Evolutionary conservation across 2,113 vertebrate genomes (phyloP), one percentile per base, ranked within the genome.

Genomic region (Nibea coibor): DNA sequence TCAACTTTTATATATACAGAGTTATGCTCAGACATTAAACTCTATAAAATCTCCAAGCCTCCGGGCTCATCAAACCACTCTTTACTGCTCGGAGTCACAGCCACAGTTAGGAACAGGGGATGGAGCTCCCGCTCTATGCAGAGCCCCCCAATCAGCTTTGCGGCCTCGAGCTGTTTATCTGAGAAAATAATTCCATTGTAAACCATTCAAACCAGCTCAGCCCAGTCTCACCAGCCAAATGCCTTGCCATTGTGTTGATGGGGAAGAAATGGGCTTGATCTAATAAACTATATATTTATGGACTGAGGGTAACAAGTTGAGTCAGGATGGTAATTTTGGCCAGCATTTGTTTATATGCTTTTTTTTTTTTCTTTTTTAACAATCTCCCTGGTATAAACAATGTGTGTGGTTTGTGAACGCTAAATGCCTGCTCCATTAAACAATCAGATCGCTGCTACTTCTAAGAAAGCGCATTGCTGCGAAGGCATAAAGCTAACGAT

Each of bases 211-310:
- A 86, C 43, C 68, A 64, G 69, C 47, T 79, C 79, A 69, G 24
- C 61, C 53, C 65, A 69, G n/a, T 22, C 61, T 82, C 53, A 72
- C 63, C 78, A 79, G 73, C 80, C 82, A 88, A 79, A 83, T 53
- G 28, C 48, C 2, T 56, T 35, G 42, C 72, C 74, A 75, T 84
- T 59, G 84, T 89, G 74, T 81, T 83, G 82, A 81, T 85, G 75
- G 57, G 81, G 83, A 28, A 82, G 81, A 83, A 86, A 84, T 80
- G 69, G 76, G 54, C 64, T 77, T 53, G 64, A 51, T 85, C 71
- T 89, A 82, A 87, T 82, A 84, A 87, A 84, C 64, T 39, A 54
- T 83, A 70, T 85, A 72, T 90, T 90, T 84, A 88, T 81, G 78
- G 73, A 67, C 72, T 81, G 64, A 68, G 74, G 73, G 61, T 83